Evolutionary conservation across 2,797 vertebrate species (phyloP).

Genomic region (Rhinophrynus dorsalis): DNA sequence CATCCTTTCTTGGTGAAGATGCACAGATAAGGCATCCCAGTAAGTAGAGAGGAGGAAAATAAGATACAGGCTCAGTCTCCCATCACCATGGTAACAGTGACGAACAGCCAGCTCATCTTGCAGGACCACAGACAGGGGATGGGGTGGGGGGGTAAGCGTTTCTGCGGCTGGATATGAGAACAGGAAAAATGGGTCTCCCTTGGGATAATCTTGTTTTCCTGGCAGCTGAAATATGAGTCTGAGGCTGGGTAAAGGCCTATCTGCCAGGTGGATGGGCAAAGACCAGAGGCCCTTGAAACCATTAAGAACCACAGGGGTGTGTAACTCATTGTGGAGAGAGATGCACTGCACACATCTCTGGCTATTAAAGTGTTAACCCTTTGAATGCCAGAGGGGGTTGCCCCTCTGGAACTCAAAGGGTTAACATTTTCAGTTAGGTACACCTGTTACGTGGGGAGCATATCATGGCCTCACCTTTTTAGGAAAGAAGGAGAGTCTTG

Average conservation of each 20-base stretch:
- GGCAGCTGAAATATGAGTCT: slow-evolving; percentile 1
- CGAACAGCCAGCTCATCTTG: background rate
- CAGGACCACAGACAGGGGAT: background rate
- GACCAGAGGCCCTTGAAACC: background rate
- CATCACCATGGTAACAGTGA: slow-evolving; percentile 31
- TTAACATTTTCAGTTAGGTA: too few relatives aligned
- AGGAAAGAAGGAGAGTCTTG: too few relatives aligned
- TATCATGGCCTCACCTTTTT: too few relatives aligned
- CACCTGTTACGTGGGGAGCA: background rate
- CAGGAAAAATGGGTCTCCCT: background rate
- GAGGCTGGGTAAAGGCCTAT: background rate
- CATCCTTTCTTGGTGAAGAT: background rate
- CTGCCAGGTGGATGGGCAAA: background rate
- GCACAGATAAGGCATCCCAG: background rate
- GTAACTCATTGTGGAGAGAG: too few relatives aligned
- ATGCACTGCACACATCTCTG: too few relatives aligned
- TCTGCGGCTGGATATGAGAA: background rate
- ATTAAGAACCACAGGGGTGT: too few relatives aligned
- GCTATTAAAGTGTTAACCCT: too few relatives aligned
- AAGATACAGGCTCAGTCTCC: background rate
- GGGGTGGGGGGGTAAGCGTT: background rate
- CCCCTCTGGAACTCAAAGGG: too few relatives aligned
- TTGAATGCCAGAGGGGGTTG: too few relatives aligned
- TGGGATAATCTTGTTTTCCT: background rate
- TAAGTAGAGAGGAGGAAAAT: background rate